Percentiles rank a stretch among this genome's conserved stretches.
Evolutionary conservation across 2,888 invertebrate genomes (phyloP).

Genomic region (Campaea margaritaria): DNA sequence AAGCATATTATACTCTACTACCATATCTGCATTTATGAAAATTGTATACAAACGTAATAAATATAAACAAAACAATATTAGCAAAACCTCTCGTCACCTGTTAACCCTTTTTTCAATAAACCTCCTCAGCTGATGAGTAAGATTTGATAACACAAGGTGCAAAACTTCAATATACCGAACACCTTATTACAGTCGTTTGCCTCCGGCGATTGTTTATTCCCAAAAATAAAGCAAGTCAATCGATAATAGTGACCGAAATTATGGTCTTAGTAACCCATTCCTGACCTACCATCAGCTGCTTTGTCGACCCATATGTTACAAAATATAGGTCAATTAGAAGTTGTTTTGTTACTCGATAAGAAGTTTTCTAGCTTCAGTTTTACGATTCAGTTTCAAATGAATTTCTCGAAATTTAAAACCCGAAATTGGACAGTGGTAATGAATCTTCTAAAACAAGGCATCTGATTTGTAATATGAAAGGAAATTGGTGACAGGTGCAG

Average conservation of each 20-base stretch:
- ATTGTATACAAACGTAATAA: not conserved
- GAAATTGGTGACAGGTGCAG: constrained; percentile 72
- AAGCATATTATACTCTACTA: too few relatives aligned
- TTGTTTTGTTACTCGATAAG: not conserved
- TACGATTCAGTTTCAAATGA: constrained; percentile 9
- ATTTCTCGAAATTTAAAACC: constrained; percentile 44
- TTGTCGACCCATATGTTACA: constrained; percentile 72
- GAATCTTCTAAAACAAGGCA: constrained; percentile 68
- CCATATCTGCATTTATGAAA: too few relatives aligned
- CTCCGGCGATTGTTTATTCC: constrained; percentile 60
- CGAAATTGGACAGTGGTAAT: constrained; percentile 62
- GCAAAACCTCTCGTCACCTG: constrained; percentile 63
- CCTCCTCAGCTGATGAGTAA: constrained; percentile 52
- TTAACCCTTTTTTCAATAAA: constrained; percentile 68
- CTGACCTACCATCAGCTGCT: constrained; percentile 78
- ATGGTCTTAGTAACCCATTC: constrained; percentile 71
- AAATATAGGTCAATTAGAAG: constrained; percentile 74
- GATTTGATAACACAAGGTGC: constrained; percentile 79
- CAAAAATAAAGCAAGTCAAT: constrained; percentile 76
- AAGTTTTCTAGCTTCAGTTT: not conserved
- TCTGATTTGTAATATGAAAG: constrained; percentile 66
- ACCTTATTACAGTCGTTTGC: constrained; percentile 71
- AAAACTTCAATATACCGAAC: constrained; percentile 70
- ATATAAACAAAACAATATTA: constrained; percentile 42
- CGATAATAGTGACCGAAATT: constrained; percentile 74